A percentile compares a stretch with the other conserved stretches of the same genome.
Conservation (phyloP, 2,113 vertebrate species). For the Phoxinus phoxinus region DNA sequence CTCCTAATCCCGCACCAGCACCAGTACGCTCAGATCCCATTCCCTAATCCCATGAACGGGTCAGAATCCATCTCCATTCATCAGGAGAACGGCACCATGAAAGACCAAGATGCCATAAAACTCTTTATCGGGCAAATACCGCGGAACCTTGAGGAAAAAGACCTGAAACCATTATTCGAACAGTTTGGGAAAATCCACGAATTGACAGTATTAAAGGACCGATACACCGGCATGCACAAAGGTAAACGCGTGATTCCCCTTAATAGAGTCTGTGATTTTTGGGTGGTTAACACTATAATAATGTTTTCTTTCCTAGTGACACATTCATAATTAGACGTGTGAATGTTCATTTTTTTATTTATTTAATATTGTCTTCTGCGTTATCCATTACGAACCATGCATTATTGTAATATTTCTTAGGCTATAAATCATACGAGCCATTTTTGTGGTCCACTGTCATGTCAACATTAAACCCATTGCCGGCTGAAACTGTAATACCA, state of each 20-base stretch:
- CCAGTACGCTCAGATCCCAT: conserved; percentile 83
- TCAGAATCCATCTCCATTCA: conserved; percentile 89
- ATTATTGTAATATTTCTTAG: conserved; percentile 14
- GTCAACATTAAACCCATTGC: neutral
- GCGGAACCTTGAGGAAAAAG: conserved; percentile 95
- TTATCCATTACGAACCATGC: neutral
- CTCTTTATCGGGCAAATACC: conserved; percentile 98
- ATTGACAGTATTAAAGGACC: conserved; percentile 97
- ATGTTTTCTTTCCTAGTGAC: neutral
- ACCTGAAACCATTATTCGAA: conserved; percentile 96
- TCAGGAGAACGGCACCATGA: conserved; percentile 90
- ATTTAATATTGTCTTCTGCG: neutral
- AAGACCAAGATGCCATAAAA: conserved; percentile 98
- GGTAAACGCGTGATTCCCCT: conserved; percentile 77
- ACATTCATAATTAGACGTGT: neutral
- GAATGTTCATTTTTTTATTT: neutral
- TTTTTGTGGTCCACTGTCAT: conserved; percentile 14
- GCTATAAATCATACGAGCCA: neutral
- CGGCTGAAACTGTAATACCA: neutral
- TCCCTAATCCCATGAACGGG: conserved; percentile 93
- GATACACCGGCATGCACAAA: conserved; percentile 98
- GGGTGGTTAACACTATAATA: neutral
- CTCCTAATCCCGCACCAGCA: conserved; percentile 79
- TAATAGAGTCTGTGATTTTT: neutral
- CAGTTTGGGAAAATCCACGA: conserved; percentile 98